Evolutionary conservation across 1,140 invertebrate species (phyloP).

Genomic region (Laodelphax striatellus): DNA sequence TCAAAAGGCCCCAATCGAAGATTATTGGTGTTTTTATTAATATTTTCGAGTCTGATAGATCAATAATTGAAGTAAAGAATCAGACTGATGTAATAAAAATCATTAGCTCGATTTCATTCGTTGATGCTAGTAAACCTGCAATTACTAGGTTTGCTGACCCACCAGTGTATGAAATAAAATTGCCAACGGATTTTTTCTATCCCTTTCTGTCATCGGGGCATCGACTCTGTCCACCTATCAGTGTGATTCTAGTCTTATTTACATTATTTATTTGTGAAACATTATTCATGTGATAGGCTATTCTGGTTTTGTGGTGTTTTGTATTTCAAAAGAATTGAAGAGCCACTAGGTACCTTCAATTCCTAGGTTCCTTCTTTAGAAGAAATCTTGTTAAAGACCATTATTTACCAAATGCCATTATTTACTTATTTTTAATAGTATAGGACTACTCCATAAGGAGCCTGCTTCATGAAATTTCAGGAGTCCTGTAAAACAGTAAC

Average conservation of each 20-base stretch:
- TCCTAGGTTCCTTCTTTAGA: no score
- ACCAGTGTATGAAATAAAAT: slow-evolving; percentile 44
- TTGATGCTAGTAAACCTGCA: slow-evolving; percentile 41
- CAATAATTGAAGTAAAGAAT: background rate
- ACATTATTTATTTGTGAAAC: background rate
- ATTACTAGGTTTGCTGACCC: slow-evolving; percentile 40
- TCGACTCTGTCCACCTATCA: background rate
- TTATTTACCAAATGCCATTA: no score
- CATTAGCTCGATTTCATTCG: slow-evolving; percentile 41
- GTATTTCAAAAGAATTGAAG: no score
- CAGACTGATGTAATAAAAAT: slow-evolving; percentile 28
- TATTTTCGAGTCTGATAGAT: slow-evolving; percentile 28
- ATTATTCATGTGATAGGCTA: no score
- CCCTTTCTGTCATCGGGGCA: slow-evolving; percentile 37
- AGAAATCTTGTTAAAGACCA: no score
- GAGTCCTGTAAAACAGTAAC: no score
- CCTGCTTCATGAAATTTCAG: no score
- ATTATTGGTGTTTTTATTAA: slow-evolving; percentile 37
- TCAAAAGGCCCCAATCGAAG: slow-evolving; percentile 35
- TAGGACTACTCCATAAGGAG: no score
- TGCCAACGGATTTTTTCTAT: slow-evolving; percentile 60
- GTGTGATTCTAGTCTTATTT: background rate
- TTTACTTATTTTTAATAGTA: no score
- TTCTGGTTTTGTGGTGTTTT: no score
- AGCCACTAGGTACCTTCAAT: no score